Conservation (phyloP, 1,140 invertebrate genomes). For the Pseudomyrmex flavicornis region DNA sequence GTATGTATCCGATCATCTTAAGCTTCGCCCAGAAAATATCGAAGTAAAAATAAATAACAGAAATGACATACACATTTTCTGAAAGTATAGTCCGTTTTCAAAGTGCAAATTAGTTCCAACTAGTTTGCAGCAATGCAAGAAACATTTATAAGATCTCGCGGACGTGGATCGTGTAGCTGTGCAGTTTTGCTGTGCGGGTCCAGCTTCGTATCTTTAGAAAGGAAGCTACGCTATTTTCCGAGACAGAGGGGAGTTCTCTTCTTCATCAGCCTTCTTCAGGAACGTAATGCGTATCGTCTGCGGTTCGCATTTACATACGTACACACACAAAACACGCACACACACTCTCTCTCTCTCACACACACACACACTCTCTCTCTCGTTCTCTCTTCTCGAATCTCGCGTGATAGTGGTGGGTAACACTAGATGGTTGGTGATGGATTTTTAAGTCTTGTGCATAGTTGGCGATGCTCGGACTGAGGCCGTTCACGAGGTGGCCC, state of each 20-base stretch:
- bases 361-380: constrained; percentile 44
- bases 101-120: neutral
- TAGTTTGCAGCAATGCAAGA: neutral
- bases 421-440: constrained; percentile 79
- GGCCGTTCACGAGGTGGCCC: constrained; percentile 82
- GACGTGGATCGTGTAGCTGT: constrained; percentile 18
- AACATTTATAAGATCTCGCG: constrained; percentile 22
- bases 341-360: neutral
- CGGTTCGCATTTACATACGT: constrained; percentile 64
- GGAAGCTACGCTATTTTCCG: constrained; percentile 16
- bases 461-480: constrained; percentile 59
- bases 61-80: neutral
- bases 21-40: neutral
- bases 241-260: neutral
- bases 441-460: constrained; percentile 83
- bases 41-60: neutral
- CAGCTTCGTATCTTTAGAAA: constrained; percentile 40
- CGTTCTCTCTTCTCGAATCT: constrained; percentile 12
- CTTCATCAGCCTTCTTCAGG: constrained; percentile 53
- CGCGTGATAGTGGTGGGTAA: constrained; percentile 75
- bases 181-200: constrained; percentile 11
- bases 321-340: neutral
- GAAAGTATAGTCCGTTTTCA: neutral
- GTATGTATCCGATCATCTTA: neutral
- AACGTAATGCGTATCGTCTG: constrained; percentile 68